These are phyloP conservation scores for Sitta carolinensis DNA, from an alignment of 2,797 vertebrate genomes.

Conservation along the genomic window DNA sequence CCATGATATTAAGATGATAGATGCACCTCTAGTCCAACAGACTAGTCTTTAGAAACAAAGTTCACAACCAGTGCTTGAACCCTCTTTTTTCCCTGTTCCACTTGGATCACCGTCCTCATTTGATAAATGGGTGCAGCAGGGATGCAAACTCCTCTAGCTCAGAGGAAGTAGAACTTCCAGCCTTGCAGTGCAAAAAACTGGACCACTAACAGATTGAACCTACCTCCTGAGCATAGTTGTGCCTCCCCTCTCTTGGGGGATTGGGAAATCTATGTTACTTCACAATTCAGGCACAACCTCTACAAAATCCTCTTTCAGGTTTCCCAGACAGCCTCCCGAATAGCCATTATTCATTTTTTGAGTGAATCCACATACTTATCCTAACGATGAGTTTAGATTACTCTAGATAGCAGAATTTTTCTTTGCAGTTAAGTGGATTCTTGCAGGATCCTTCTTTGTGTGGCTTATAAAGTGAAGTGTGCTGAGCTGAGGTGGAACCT, in stretches of 20 bases:
- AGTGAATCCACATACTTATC: background rate
- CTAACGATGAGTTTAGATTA: background rate
- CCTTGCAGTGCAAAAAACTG: background rate
- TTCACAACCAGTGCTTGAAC: background rate
- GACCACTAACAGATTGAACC: background rate
- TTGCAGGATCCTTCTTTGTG: background rate
- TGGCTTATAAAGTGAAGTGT: background rate
- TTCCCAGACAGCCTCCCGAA: background rate
- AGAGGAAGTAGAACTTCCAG: background rate
- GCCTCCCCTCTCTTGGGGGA: background rate
- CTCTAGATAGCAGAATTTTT: background rate
- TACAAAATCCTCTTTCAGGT: background rate
- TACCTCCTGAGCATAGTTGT: background rate
- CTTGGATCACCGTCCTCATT: background rate
- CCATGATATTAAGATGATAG: background rate
- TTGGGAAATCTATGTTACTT: background rate
- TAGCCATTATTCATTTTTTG: background rate
- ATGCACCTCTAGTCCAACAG: background rate
- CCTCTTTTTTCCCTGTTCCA: background rate
- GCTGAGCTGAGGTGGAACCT: background rate
- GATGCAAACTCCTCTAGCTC: background rate
- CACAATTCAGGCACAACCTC: background rate
- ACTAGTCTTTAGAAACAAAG: background rate
- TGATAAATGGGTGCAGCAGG: background rate
- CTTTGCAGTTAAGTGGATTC: background rate